Conservation (phyloP, 2,888 invertebrate species). For the Octodonta nipae region DNA sequence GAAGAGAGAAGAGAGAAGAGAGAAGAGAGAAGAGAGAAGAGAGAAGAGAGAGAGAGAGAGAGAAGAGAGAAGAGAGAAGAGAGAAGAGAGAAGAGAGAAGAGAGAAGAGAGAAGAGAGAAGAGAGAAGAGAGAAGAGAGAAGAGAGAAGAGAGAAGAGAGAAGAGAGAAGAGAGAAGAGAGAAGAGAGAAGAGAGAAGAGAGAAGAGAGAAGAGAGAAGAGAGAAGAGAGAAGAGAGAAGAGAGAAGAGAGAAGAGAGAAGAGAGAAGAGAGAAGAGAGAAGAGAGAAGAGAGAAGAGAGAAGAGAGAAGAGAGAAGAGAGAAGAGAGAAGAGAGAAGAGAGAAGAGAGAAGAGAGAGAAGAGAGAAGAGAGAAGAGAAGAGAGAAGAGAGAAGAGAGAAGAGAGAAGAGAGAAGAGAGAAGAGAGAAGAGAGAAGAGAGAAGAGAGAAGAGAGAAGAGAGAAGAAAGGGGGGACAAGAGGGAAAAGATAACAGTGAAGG, state of each 20-base stretch:
- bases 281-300: slow-evolving; percentile 3
- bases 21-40: slow-evolving; percentile 1
- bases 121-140: neutral
- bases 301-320: neutral
- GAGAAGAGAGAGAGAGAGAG: neutral
- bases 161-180: neutral
- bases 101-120: slow-evolving; percentile 6
- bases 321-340: slow-evolving; percentile 3
- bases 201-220: neutral
- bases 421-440: neutral
- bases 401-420: neutral
- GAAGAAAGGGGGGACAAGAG: neutral
- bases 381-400: neutral
- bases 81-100: slow-evolving; percentile 5
- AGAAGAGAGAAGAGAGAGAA: slow-evolving; percentile 20
- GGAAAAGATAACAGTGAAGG: too few species aligned
- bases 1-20: too few species aligned
- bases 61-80: slow-evolving; percentile 2
- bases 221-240: neutral
- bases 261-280: slow-evolving; percentile 20
- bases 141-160: slow-evolving; percentile 9
- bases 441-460: neutral
- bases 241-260: neutral
- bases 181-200: neutral
- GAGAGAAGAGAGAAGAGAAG: slow-evolving; percentile 4